These are phyloP conservation scores for Rhinogobio ventralis DNA, from an alignment of 2,797 vertebrate species.

Conservation along the genomic window DNA sequence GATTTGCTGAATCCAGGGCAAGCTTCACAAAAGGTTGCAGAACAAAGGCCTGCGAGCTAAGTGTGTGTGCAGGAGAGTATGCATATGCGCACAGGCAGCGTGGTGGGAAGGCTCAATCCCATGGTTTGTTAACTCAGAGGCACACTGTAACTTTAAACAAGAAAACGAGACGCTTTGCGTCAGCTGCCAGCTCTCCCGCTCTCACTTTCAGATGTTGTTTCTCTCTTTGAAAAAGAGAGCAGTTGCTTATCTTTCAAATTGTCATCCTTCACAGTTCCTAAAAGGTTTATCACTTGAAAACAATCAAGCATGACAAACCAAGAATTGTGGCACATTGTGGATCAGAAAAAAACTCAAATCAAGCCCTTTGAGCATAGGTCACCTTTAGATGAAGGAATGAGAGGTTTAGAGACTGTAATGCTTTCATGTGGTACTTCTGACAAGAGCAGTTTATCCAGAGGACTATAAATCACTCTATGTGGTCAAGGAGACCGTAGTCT, in stretches of 20 bases:
- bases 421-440: conserved; percentile 69
- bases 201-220: conserved; percentile 39
- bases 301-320: conserved; percentile 23
- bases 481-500: conserved; percentile 30
- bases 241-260: conserved; percentile 45
- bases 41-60: conserved; percentile 77
- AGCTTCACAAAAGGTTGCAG: conserved; percentile 73
- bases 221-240: conserved; percentile 38
- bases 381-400: conserved; percentile 20
- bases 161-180: conserved; percentile 53
- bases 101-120: conserved; percentile 70
- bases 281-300: conserved; percentile 42
- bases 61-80: conserved; percentile 64
- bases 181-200: conserved; percentile 26
- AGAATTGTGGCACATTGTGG: conserved; percentile 22
- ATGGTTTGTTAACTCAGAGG: conserved; percentile 75
- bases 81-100: conserved; percentile 59
- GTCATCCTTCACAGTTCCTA: conserved; percentile 33
- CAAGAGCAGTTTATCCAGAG: conserved; percentile 65
- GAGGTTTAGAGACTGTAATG: conserved; percentile 57
- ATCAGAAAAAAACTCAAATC: conserved; percentile 17
- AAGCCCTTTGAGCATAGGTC: conserved; percentile 10
- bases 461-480: conserved; percentile 73
- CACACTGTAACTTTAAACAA: conserved; percentile 64
- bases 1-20: conserved; percentile 75